Evolutionary conservation across 2,797 vertebrate species (phyloP).

Genomic region (Oreonectes daqikongensis): DNA sequence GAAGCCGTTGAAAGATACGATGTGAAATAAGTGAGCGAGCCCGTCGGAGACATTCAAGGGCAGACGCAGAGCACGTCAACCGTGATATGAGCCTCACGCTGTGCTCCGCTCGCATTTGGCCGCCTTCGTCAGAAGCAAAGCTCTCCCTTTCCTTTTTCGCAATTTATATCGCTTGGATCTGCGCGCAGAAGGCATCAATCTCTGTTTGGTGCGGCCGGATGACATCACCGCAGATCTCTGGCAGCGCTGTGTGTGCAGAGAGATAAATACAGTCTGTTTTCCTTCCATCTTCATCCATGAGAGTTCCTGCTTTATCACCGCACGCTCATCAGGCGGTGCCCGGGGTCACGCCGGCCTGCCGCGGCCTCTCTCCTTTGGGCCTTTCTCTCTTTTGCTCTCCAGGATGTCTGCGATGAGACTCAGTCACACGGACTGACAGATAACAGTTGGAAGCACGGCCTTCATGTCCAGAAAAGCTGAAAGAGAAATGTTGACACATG

Average conservation of each 20-base stretch:
- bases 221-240: conserved; percentile 78
- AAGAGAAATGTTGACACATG: conserved; percentile 22
- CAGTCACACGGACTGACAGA: conserved; percentile 37
- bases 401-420: conserved; percentile 59
- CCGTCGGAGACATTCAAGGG: conserved; percentile 17
- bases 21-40: background rate
- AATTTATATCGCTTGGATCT: conserved; percentile 39
- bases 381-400: conserved; percentile 42
- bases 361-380: conserved; percentile 38
- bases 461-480: background rate
- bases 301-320: conserved; percentile 70
- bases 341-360: conserved; percentile 49
- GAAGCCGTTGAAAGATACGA: background rate
- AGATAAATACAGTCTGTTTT: conserved; percentile 76
- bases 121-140: conserved; percentile 66
- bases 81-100: conserved; percentile 62
- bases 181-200: conserved; percentile 77
- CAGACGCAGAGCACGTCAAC: conserved; percentile 57
- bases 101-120: conserved; percentile 67
- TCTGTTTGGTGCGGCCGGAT: conserved; percentile 70
- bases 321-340: conserved; percentile 48
- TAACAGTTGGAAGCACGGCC: conserved; percentile 23
- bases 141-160: conserved; percentile 5
- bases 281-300: conserved; percentile 70
- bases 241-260: conserved; percentile 74